Evolutionary conservation across 23 tunicate species (phyloP).

Genomic region (Styela plicata): DNA sequence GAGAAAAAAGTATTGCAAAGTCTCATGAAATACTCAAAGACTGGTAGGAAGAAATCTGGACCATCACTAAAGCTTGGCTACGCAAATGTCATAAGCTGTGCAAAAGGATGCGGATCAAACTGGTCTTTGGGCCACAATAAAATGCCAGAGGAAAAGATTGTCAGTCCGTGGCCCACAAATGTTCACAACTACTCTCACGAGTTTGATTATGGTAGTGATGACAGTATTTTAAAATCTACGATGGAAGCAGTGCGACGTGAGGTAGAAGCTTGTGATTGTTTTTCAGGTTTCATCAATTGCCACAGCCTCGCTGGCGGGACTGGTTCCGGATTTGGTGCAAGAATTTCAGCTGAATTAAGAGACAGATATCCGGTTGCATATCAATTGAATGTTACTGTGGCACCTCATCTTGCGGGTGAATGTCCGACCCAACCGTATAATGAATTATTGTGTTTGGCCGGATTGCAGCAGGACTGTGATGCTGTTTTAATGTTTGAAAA

Average conservation of each 20-base stretch:
- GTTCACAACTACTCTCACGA: constrained; percentile 39
- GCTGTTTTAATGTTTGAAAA: constrained; percentile 73
- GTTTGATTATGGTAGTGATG: constrained; percentile 40
- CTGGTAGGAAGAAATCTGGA: not conserved
- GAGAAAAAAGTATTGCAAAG: constrained; percentile 74
- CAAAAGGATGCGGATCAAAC: constrained; percentile 90
- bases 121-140: constrained; percentile 68
- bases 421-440: constrained; percentile 83
- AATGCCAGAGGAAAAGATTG: constrained; percentile 33
- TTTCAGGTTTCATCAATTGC: constrained; percentile 71
- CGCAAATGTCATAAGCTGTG: constrained; percentile 41
- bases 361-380: constrained; percentile 87
- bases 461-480: constrained; percentile 60
- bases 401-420: constrained; percentile 65
- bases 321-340: constrained; percentile 85
- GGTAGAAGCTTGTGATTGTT: constrained; percentile 72
- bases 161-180: constrained; percentile 31
- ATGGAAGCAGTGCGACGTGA: constrained; percentile 61
- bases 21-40: constrained; percentile 28
- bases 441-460: constrained; percentile 62
- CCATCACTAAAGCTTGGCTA: constrained; percentile 24
- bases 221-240: constrained; percentile 48
- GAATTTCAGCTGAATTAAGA: constrained; percentile 49
- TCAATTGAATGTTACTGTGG: constrained; percentile 27
- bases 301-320: constrained; percentile 90